Conservation (phyloP, 2,797 vertebrate species). For the Eidolon dupreanum region DNA sequence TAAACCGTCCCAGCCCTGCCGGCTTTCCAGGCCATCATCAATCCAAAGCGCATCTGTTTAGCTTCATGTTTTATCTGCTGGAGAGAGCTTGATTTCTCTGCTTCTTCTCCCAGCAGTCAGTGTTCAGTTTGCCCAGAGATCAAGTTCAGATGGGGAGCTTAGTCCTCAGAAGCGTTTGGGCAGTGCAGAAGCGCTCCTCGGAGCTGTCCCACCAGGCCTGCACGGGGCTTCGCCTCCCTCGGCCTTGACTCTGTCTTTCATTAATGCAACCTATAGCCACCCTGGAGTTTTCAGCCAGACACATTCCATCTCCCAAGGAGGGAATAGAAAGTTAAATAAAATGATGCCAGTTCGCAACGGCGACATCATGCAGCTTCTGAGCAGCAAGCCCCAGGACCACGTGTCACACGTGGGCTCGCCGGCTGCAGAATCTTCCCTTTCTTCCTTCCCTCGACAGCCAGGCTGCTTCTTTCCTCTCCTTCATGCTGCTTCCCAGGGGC, state of each 20-base stretch:
- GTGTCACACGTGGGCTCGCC: rapidly evolving
- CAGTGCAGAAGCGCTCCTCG: neutral
- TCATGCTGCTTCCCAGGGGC: rapidly evolving
- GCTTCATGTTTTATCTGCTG: neutral
- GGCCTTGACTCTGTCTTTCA: neutral
- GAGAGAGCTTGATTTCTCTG: rapidly evolving
- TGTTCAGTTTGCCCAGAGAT: neutral
- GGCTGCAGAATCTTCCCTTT: rapidly evolving
- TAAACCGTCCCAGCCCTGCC: rapidly evolving
- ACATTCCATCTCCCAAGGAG: rapidly evolving
- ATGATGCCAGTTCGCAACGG: rapidly evolving
- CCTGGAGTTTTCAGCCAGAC: neutral
- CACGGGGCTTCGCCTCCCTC: rapidly evolving
- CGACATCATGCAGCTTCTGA: rapidly evolving
- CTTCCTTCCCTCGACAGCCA: neutral
- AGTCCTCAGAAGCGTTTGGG: neutral
- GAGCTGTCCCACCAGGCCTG: rapidly evolving
- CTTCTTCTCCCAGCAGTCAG: neutral
- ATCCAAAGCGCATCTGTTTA: neutral
- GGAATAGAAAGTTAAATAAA: neutral
- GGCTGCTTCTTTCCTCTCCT: neutral
- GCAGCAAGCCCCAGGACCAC: rapidly evolving
- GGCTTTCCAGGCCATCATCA: neutral
- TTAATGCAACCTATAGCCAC: rapidly evolving
- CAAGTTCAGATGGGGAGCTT: neutral